phyloP scores from a whole-genome alignment of 2,113 vertebrate genomes.

The Urocynchramus pylzowi region DNA sequence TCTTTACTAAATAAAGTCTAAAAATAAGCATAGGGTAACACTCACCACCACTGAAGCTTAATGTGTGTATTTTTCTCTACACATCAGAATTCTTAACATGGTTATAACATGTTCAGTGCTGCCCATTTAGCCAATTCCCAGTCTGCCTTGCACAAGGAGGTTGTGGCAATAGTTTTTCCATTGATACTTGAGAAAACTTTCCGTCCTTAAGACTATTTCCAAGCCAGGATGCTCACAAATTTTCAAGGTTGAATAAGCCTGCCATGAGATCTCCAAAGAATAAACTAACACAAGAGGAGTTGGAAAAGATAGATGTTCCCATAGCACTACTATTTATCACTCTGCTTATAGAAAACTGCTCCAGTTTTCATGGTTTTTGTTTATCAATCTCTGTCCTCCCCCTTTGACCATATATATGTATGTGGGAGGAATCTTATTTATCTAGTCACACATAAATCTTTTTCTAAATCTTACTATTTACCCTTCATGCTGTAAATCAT shows the following conservation, averaged over 20 bases:
- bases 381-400: background rate
- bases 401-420: background rate
- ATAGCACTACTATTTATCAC: background rate
- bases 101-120: rapidly evolving
- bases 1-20: background rate
- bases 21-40: background rate
- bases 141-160: background rate
- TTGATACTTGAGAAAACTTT: background rate
- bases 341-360: background rate
- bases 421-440: background rate
- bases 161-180: background rate
- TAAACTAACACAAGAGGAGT: background rate
- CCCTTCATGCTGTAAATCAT: background rate
- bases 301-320: background rate
- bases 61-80: background rate
- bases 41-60: background rate
- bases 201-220: background rate
- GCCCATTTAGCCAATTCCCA: rapidly evolving
- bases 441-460: background rate
- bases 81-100: background rate
- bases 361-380: background rate
- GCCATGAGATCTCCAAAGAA: background rate
- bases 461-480: background rate
- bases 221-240: background rate
- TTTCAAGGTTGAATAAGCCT: background rate